Base-by-base conservation (phyloP, 2,888 invertebrate genomes). In the Eristalis tenax region DNA sequence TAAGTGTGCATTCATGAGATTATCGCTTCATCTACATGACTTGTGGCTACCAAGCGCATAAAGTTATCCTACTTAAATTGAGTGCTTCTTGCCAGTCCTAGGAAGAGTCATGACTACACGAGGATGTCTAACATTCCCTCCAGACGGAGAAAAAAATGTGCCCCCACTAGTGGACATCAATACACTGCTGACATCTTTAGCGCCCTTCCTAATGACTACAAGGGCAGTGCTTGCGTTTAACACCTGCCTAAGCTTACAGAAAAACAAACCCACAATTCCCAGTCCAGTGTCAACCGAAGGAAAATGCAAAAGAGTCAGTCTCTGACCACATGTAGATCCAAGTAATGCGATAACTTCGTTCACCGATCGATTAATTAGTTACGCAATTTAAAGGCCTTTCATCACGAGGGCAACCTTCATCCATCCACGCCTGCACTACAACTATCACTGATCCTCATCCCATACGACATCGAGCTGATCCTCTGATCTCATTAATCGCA, bases 401-500 rank as follows among this genome's bases (percentile, higher is more conserved):
- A 50, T 50, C 18, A 26, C 13, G 6, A 43, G 15, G 18, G 50
- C 50, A 50, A 50, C 50, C 50, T 50, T 50, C 50, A 50, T 15
- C 15, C 15, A 43, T 0, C n/a, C 1, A 50, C 4, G n/a, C 50
- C 18, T 50, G 50, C n/a, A 18, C 6, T 18, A 1, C 50, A 50
- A 50, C 50, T 18, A n/a, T 50, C 50, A 50, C 50, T 50, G 18
- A n/a, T 8, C 50, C 8, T 18, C 50, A 50, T 32, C 32, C 8
- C 5, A 10, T 32, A 8, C 50, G 18, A 18, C n/a, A 18, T 50
- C 18, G 28, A 40, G 15, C 18, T 1, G 28, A 10, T 28, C n/a
- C 66, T 32, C 26, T 0, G 32, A 35, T 57, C 57, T 56, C 78
- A 63, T 79, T 75, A 83, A 83, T 83, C 75, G 66, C 43, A 75